Evolutionary conservation across 1,140 invertebrate genomes (phyloP).

Genomic region (Penaeus chinensis): DNA sequence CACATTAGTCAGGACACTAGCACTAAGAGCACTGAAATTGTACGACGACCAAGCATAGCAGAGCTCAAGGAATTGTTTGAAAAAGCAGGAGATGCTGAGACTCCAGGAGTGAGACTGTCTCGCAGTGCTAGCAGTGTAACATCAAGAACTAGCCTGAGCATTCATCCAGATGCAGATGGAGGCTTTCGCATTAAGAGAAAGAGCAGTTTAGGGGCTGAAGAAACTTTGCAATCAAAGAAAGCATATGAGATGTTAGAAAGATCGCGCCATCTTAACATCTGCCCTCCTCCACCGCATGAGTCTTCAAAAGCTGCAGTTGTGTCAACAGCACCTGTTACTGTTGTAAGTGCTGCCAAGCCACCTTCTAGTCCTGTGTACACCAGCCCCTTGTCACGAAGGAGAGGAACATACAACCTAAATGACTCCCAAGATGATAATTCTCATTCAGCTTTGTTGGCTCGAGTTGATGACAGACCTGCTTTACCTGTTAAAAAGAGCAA

Average conservation of each 20-base stretch:
- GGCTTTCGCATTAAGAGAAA: constrained; percentile 61
- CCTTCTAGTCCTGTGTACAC: constrained; percentile 46
- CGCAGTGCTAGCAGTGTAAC: constrained; percentile 60
- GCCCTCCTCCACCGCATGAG: constrained; percentile 19
- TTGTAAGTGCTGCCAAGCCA: constrained; percentile 46
- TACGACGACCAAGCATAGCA: constrained; percentile 69
- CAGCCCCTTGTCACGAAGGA: constrained; percentile 34
- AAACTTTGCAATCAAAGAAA: constrained; percentile 57
- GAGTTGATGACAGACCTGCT: constrained; percentile 59
- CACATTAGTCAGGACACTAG: constrained; percentile 35
- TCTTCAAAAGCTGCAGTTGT: not conserved
- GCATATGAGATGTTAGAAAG: constrained; percentile 46
- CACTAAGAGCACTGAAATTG: constrained; percentile 65
- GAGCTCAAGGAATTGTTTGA: constrained; percentile 71
- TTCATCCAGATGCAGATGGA: constrained; percentile 61
- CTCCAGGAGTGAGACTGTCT: constrained; percentile 53
- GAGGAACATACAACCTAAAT: constrained; percentile 19
- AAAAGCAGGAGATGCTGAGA: constrained; percentile 64
- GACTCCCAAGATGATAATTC: constrained; percentile 25
- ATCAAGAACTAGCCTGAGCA: constrained; percentile 63
- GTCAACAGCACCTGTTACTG: constrained; percentile 23
- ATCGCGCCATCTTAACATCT: constrained; percentile 15
- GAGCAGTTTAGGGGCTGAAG: constrained; percentile 60
- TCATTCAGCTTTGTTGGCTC: constrained; percentile 35
- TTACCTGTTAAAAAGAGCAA: constrained; percentile 60